A percentile compares a stretch with the other conserved stretches of the same genome.
Evolutionary conservation across 1,140 invertebrate genomes (phyloP).

Genomic region (Drosophila lini): DNA sequence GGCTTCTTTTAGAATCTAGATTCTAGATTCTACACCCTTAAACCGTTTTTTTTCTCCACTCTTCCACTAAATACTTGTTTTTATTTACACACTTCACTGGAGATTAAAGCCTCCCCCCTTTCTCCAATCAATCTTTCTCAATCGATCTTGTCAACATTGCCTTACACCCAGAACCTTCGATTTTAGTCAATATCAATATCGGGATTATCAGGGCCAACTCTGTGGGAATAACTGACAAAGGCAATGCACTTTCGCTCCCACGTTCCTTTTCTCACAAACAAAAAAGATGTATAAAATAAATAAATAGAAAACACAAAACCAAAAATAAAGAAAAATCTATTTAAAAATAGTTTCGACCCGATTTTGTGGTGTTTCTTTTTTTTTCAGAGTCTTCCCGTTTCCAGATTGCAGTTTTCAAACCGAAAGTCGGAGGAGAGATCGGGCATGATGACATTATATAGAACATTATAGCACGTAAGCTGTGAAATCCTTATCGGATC

Average conservation of each 20-base stretch:
- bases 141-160: constrained; percentile 32
- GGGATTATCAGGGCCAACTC: constrained; percentile 11
- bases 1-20: background rate
- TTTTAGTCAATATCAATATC: constrained; percentile 32
- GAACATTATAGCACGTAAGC: background rate
- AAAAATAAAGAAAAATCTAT: constrained; percentile 20
- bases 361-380: background rate
- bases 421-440: background rate
- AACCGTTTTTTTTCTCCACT: background rate
- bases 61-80: background rate
- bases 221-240: background rate
- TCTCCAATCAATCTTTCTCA: constrained; percentile 33
- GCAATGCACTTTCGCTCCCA: constrained; percentile 32
- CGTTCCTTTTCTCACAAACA: constrained; percentile 7
- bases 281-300: background rate
- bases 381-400: background rate
- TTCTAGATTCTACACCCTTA: background rate
- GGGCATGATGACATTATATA: background rate
- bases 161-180: constrained; percentile 2
- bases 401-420: constrained; percentile 17
- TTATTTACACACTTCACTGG: background rate
- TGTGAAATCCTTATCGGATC: constrained; percentile 10
- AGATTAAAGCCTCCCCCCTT: background rate
- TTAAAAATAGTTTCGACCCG: constrained; percentile 35
- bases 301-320: constrained; percentile 1